phyloP scores from a whole-genome alignment of 2,888 invertebrate species.

The Oscheius sp. region DNA sequence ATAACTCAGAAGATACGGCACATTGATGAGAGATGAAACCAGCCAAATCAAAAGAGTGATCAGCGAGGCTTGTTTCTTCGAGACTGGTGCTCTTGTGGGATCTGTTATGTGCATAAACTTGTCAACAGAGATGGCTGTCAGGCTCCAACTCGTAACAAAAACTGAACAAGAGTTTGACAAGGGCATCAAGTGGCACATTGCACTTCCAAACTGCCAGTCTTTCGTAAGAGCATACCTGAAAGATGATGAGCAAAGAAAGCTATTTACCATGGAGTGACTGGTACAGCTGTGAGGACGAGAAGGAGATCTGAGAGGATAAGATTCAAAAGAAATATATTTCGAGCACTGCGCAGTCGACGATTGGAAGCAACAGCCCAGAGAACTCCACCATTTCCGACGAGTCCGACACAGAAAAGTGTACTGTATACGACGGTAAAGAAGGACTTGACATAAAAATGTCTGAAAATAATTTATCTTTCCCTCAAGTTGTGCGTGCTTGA shows the following conservation, averaged over 20 bases:
- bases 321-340: conserved; percentile 69
- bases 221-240: conserved; percentile 63
- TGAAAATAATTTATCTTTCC: conserved; percentile 39
- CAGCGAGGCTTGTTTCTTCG: conserved; percentile 51
- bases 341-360: conserved; percentile 67
- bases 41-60: conserved; percentile 66
- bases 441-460: conserved; percentile 57
- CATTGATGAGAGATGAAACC: conserved; percentile 64
- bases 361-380: conserved; percentile 62
- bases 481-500: conserved; percentile 4
- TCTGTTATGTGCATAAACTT: conserved; percentile 70
- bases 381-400: conserved; percentile 69
- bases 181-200: conserved; percentile 69
- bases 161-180: conserved; percentile 68
- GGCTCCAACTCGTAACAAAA: conserved; percentile 69
- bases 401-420: conserved; percentile 61
- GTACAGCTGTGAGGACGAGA: conserved; percentile 68
- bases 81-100: conserved; percentile 65
- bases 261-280: conserved; percentile 65
- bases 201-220: conserved; percentile 68
- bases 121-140: conserved; percentile 69
- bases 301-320: conserved; percentile 68
- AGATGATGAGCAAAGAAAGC: neutral
- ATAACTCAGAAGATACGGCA: conserved; percentile 68
- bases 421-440: conserved; percentile 64